Base-by-base conservation (phyloP, 2,888 invertebrate genomes). In the Chaitophorus viminalis region DNA sequence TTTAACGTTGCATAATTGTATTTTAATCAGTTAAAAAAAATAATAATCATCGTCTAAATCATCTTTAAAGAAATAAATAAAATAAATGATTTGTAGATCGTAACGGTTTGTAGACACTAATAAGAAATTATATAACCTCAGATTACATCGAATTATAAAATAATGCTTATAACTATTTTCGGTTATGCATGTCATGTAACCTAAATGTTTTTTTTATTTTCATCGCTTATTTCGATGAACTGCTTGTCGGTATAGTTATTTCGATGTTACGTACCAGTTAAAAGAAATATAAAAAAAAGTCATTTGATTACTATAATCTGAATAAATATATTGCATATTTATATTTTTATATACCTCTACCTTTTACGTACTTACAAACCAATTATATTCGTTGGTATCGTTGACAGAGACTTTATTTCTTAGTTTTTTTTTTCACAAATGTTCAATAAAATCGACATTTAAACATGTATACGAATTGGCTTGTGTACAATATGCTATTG, bases 21-120 rank as follows among this genome's bases (percentile, higher is more conserved):
- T 76, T 52, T 76, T 76, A 76, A 76, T 46, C n/a, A 33, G 31
- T 70, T 29, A 60, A 36, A 74, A 82, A 68, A n/a, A 18, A 31
- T 25, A 21, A 36, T 36, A 33, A 74, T 74, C 31, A 36, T 33
- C 21, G 36, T 36, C 18, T 18, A 31, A 36, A 74, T 36, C 31
- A 74, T 31, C 31, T 31, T 21, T 74, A 6, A 5, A 33, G 18
- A 33, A 31, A 14, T 18, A 72, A 72, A 33, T 21, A 31, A 74
- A n/a, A 33, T 17, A 14, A 31, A 74, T 6, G 31, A 33, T 33
- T 36, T 33, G 33, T 21, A 36, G 2, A 74, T 36, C 74, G 74
- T 68, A 68, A 68, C 65, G 68, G 46, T 81, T 46, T 46, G 36
- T 36, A n/a, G 46, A 46, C 68, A 46, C 68, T 18, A n/a, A 70